Evolutionary conservation across 2,888 invertebrate genomes (phyloP).

Genomic region (Cylloceria caligata): DNA sequence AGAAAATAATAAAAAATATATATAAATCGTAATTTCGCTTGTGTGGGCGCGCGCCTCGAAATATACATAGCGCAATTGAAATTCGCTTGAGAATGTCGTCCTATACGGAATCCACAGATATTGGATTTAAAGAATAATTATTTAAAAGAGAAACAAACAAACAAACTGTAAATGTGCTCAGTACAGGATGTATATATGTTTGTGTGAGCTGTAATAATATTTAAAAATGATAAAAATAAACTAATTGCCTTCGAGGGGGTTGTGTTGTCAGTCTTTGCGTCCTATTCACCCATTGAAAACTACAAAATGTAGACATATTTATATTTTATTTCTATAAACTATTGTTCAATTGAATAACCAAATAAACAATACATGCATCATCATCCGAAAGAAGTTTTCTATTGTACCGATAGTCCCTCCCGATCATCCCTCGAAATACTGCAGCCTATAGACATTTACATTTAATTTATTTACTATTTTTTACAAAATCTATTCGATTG

Average conservation of each 20-base stretch:
- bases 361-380: slow-evolving; percentile 4
- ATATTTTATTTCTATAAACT: not conserved
- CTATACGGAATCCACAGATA: slow-evolving; percentile 48
- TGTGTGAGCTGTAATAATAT: slow-evolving; percentile 81
- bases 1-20: slow-evolving; percentile 52
- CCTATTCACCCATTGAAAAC: not conserved
- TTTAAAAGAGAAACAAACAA: slow-evolving; percentile 61
- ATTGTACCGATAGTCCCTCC: not conserved
- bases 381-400: not conserved
- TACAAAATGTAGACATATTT: not conserved
- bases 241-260: slow-evolving; percentile 79
- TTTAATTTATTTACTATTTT: no score
- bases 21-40: slow-evolving; percentile 67
- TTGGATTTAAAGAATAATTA: slow-evolving; percentile 56
- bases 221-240: slow-evolving; percentile 79
- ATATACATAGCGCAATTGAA: slow-evolving; percentile 52
- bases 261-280: not conserved
- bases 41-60: slow-evolving; percentile 48
- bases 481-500: no score
- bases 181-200: slow-evolving; percentile 79
- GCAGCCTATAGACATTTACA: not conserved
- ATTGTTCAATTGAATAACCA: not conserved
- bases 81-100: slow-evolving; percentile 57
- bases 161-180: slow-evolving; percentile 81
- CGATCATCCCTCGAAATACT: no score